Percentiles rank a stretch among this genome's conserved stretches.
These are phyloP conservation scores for Matsumurasca onukii DNA, from an alignment of 1,140 invertebrate genomes.

Conservation along the genomic window DNA sequence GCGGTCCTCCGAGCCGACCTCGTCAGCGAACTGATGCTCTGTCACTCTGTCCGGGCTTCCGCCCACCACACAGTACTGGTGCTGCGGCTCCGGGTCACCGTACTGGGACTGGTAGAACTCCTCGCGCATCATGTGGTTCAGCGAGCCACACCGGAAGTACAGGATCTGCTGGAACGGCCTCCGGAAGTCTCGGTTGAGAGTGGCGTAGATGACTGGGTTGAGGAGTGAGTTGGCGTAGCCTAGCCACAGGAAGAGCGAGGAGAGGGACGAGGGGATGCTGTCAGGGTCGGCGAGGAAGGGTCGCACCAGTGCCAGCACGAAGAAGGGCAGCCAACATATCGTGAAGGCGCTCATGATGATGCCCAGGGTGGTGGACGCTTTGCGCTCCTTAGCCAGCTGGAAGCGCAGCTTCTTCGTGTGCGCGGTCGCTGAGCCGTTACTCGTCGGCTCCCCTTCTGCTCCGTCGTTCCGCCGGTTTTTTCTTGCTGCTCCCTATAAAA, in stretches of 20 bases:
- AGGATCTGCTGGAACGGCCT: constrained; percentile 90
- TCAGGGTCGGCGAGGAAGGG: constrained; percentile 70
- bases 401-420: constrained; percentile 72
- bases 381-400: constrained; percentile 84
- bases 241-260: constrained; percentile 77
- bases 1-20: constrained; percentile 21
- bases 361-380: constrained; percentile 93
- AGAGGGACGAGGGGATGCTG: constrained; percentile 60
- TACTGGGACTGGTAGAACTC: constrained; percentile 92
- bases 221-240: constrained; percentile 91
- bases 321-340: constrained; percentile 97
- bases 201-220: constrained; percentile 94
- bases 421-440: constrained; percentile 36
- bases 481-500: constrained; percentile 45
- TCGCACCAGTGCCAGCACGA: constrained; percentile 84
- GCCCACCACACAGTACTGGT: constrained; percentile 26
- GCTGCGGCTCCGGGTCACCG: constrained; percentile 61
- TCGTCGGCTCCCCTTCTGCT: constrained; percentile 33
- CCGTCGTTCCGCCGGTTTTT: constrained; percentile 38
- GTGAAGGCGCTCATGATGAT: constrained; percentile 98
- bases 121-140: constrained; percentile 89
- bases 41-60: constrained; percentile 30
- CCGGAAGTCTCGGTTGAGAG: constrained; percentile 88
- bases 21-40: constrained; percentile 32
- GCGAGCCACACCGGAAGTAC: constrained; percentile 74